phyloP scores from a whole-genome alignment of 2,888 invertebrate genomes.

The Nephrotoma appendiculata region DNA sequence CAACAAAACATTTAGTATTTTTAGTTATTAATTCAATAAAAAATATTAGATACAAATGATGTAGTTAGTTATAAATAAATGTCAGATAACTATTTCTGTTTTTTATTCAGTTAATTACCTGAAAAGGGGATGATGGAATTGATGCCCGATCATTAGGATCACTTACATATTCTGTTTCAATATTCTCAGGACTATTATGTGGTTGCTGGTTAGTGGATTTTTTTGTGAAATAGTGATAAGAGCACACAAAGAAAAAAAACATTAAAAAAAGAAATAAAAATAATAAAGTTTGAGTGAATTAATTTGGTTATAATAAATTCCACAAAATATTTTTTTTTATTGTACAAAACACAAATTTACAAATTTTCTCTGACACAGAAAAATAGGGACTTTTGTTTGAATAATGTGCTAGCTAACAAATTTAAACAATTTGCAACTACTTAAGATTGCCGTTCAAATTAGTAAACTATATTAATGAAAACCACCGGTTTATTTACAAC shows the following conservation, averaged over 20 bases:
- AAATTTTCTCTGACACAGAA: background rate
- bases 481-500: background rate
- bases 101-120: conserved; percentile 24
- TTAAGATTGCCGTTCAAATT: background rate
- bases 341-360: background rate
- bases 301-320: background rate
- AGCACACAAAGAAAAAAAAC: background rate
- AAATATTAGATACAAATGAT: background rate
- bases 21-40: background rate
- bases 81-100: background rate
- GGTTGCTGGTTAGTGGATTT: conserved; percentile 16
- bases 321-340: background rate
- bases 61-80: background rate
- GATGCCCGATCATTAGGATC: conserved; percentile 21
- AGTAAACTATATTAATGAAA: background rate
- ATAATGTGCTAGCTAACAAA: background rate
- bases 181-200: conserved; percentile 33
- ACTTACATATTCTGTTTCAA: conserved; percentile 22
- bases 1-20: background rate
- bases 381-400: background rate
- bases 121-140: conserved; percentile 23
- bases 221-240: background rate
- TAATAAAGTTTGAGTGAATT: background rate
- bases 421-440: background rate
- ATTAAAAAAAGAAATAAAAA: background rate